These are phyloP conservation scores for Anoplophora glabripennis DNA, from an alignment of 1,140 invertebrate genomes.

Conservation along the genomic window DNA sequence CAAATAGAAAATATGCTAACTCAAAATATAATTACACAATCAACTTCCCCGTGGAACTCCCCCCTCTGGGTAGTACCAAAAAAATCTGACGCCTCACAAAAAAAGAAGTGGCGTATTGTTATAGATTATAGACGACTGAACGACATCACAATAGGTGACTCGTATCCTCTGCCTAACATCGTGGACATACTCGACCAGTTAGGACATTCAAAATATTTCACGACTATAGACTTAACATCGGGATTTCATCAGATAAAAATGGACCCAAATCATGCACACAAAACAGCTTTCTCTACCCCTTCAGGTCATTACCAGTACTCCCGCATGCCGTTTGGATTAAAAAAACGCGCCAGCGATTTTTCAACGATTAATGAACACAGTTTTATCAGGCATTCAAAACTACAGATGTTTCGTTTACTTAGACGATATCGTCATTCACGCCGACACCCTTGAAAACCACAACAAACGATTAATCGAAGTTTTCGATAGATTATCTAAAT, in stretches of 20 bases:
- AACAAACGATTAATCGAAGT: constrained; percentile 10
- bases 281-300: constrained; percentile 12
- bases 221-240: constrained; percentile 43
- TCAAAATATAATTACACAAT: constrained; percentile 19
- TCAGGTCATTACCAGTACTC: constrained; percentile 35
- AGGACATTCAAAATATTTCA: constrained; percentile 43
- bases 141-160: constrained; percentile 40
- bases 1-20: constrained; percentile 38
- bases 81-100: constrained; percentile 32
- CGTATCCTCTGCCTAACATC: constrained; percentile 54
- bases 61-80: constrained; percentile 33
- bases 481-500: neutral
- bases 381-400: constrained; percentile 15
- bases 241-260: constrained; percentile 15
- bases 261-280: constrained; percentile 2
- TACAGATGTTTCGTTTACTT: constrained; percentile 9
- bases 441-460: constrained; percentile 8
- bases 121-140: constrained; percentile 47
- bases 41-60: neutral
- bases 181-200: constrained; percentile 51
- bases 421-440: constrained; percentile 11
- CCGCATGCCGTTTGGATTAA: constrained; percentile 47
- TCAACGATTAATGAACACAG: constrained; percentile 34
- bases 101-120: constrained; percentile 43
- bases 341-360: constrained; percentile 42